Evolutionary conservation across 2,113 vertebrate genomes (phyloP).

Genomic region (Microtus oregoni): DNA sequence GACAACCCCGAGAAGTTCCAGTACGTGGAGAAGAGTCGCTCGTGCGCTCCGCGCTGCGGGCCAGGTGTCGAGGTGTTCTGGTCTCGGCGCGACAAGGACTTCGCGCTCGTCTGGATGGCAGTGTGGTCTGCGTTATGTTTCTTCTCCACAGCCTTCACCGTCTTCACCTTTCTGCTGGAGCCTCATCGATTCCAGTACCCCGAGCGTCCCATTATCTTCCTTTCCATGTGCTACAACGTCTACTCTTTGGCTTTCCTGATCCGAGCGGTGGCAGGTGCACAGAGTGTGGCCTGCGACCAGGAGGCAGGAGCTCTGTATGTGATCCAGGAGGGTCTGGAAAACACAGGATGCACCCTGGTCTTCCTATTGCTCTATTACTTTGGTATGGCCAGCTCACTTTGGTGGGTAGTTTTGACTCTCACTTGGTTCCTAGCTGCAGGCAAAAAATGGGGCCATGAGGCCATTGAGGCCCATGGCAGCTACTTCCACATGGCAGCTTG

Average conservation of each 20-base stretch:
- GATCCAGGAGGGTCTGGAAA: conserved; percentile 98
- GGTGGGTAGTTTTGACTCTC: conserved; percentile 98
- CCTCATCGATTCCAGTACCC: conserved; percentile 99
- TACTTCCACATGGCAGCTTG: conserved; percentile 99
- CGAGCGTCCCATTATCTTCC: conserved; percentile 98
- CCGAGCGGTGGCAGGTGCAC: conserved; percentile 93
- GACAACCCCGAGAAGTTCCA: conserved; percentile 97
- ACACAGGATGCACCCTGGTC: conserved; percentile 97
- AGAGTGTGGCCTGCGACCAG: conserved; percentile 97
- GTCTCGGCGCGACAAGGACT: conserved; percentile 96
- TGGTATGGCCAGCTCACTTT: conserved; percentile 98
- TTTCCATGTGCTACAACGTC: conserved; percentile 99
- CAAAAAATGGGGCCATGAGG: conserved; percentile 99
- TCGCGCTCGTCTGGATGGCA: conserved; percentile 98
- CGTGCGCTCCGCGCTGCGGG: conserved; percentile 94
- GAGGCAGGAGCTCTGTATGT: conserved; percentile 95
- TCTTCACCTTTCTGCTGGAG: conserved; percentile 97
- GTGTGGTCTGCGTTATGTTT: conserved; percentile 98
- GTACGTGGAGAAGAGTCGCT: conserved; percentile 95
- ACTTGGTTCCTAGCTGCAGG: conserved; percentile 99
- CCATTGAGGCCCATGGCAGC: conserved; percentile 98
- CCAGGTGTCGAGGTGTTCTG: conserved; percentile 96
- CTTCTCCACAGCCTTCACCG: conserved; percentile 96
- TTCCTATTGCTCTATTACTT: conserved; percentile 99
- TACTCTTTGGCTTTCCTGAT: conserved; percentile 98